A percentile compares a stretch with the other conserved stretches of the same genome.
Evolutionary conservation across 2,888 invertebrate species (phyloP).

Genomic region (Dexiosoma caninum): DNA sequence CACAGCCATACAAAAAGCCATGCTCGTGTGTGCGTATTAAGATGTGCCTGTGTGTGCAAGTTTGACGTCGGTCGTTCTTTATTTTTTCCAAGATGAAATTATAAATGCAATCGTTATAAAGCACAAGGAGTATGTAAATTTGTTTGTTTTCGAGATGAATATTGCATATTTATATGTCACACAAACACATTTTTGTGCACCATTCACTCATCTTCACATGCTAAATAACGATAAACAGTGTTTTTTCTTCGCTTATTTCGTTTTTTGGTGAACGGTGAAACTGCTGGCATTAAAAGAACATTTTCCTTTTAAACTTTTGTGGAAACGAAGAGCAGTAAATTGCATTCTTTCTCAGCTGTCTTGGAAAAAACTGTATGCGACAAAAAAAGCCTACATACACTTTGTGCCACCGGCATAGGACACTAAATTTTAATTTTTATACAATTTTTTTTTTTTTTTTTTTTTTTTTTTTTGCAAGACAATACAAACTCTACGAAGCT

Average conservation of each 20-base stretch:
- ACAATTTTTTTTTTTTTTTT: too few species aligned
- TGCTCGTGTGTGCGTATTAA: background rate
- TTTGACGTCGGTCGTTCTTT: slow-evolving; percentile 29
- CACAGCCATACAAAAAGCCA: background rate
- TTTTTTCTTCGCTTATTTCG: slow-evolving; percentile 26
- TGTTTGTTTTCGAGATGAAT: slow-evolving; percentile 33
- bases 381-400: too few species aligned
- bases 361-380: background rate
- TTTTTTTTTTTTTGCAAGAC: too few species aligned
- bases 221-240: slow-evolving; percentile 23
- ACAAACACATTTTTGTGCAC: background rate
- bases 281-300: slow-evolving; percentile 41
- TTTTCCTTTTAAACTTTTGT: slow-evolving; percentile 8
- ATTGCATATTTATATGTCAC: slow-evolving; percentile 50
- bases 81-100: slow-evolving; percentile 45
- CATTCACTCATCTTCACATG: slow-evolving; percentile 22
- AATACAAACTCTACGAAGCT: too few species aligned
- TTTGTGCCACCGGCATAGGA: too few species aligned
- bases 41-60: background rate
- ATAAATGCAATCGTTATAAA: slow-evolving; percentile 46
- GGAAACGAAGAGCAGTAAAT: background rate
- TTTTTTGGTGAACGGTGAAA: slow-evolving; percentile 8
- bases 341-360: background rate
- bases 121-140: background rate
- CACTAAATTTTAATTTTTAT: too few species aligned